Evolutionary conservation across 2,113 vertebrate genomes (phyloP), one percentile per base, ranked within the genome.

Genomic region (Poicephalus meyeri): DNA sequence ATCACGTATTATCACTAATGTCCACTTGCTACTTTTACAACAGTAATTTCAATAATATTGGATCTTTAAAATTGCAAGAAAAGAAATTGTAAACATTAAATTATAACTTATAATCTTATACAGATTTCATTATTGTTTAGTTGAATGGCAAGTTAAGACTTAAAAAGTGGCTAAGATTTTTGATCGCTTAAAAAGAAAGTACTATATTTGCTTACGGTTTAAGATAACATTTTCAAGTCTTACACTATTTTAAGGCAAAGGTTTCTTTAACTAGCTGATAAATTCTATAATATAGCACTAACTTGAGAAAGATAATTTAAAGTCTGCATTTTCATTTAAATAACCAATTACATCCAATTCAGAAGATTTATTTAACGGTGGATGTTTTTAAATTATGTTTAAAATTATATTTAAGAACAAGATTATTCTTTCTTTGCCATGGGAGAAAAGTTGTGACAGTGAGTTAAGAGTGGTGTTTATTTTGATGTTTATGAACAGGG

Each of bases 271-370:
- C 93, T 96, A 92, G 37, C 20, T 65, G 14, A 44, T 91, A 81
- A 89, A 3, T 91, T 91, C 50, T 79, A 23, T 58, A 81, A 50
- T 83, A 73, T 29, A 52, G 2, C 12, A 93, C 2, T 71, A 89
- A 71, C 58, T 96, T 88, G 35, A 90, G 66, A 65, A 86, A 92
- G 11, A 86, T 79, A 89, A 80, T 80, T 72, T 33, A 83, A 97
- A 88, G 5, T 10, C 85, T 46, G 49, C 20, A 82, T 95, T 96
- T 95, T 95, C 46, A 90, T 94, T 94, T 90, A 88, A 94, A 85
- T 84, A 90, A 70, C 8, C 28, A 91, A 77, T 94, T 86, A 72
- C n/a, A 86, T 33, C 8, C 14, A 89, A 74, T 95, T 80, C 29
- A 50, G 66, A 95, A 89, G 17, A 93, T 58, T 72, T 92, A 46